Conservation (phyloP, 2,888 invertebrate species). For the Andrena fulva region DNA sequence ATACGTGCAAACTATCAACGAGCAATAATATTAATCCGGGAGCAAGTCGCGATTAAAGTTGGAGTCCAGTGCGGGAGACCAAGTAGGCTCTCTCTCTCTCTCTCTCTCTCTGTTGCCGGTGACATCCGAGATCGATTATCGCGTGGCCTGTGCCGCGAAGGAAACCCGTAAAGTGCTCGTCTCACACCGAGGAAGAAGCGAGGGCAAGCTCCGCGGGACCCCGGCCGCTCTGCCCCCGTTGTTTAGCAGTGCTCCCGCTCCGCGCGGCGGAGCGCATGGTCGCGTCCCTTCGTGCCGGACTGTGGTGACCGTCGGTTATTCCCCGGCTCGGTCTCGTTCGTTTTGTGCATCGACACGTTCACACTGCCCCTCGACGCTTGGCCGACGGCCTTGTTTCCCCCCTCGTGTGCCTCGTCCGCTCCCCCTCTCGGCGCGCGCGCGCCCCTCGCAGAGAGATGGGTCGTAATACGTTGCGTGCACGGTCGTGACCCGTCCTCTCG, state of each 20-base stretch:
- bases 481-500: conserved; percentile 42
- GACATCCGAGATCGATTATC: conserved; percentile 22
- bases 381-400: conserved; percentile 33
- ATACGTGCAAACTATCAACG: not conserved
- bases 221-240: conserved; percentile 21
- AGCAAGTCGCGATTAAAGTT: not conserved
- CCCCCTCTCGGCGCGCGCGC: not conserved
- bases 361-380: conserved; percentile 39
- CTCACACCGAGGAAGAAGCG: conserved; percentile 11
- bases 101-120: conserved; percentile 11
- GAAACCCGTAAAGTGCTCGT: conserved; percentile 45
- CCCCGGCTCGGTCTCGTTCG: conserved; percentile 1
- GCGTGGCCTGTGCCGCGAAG: conserved; percentile 3
- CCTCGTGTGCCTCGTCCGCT: conserved; percentile 13
- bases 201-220: conserved; percentile 37
- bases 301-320: no score
- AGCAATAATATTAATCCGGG: no score
- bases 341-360: conserved; percentile 47
- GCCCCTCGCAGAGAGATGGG: not conserved
- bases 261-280: conserved; percentile 29
- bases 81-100: no score
- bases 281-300: conserved; percentile 34
- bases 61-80: not conserved
- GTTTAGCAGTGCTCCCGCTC: conserved; percentile 29
- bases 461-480: conserved; percentile 47